Evolutionary conservation across 2,113 vertebrate species (phyloP).

Genomic region (Bettongia penicillata): DNA sequence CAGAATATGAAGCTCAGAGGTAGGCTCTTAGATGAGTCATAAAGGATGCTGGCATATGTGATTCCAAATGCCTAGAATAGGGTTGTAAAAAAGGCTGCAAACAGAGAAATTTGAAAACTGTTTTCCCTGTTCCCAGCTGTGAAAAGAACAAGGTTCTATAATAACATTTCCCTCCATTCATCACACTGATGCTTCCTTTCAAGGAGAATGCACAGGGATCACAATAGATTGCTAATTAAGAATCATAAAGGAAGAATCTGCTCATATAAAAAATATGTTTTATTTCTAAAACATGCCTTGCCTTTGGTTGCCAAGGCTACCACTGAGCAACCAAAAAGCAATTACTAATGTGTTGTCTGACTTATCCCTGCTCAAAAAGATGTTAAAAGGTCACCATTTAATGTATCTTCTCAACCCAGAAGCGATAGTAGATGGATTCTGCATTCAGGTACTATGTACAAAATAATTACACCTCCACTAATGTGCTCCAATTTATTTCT

Average conservation of each 20-base stretch:
- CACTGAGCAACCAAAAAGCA: background rate
- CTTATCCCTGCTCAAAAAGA: background rate
- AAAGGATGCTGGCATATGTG: background rate
- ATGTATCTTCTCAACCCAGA: background rate
- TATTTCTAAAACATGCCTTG: background rate
- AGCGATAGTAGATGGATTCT: background rate
- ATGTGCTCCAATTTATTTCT: background rate
- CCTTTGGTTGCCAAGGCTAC: background rate
- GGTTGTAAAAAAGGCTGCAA: background rate
- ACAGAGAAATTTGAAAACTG: background rate
- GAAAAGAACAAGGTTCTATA: background rate
- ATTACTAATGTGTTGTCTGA: background rate
- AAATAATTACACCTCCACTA: background rate
- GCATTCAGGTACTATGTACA: background rate
- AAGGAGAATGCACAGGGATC: background rate
- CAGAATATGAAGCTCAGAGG: background rate
- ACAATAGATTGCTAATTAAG: background rate
- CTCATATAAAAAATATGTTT: background rate
- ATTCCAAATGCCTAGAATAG: background rate
- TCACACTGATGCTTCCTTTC: background rate
- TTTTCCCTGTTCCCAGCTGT: background rate
- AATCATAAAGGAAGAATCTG: background rate
- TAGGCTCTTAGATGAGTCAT: background rate
- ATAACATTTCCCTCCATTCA: slow-evolving; percentile 30
- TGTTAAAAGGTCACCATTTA: background rate